Evolutionary conservation across 2,113 vertebrate species (phyloP).

Genomic region (Daubentonia madagascariensis): DNA sequence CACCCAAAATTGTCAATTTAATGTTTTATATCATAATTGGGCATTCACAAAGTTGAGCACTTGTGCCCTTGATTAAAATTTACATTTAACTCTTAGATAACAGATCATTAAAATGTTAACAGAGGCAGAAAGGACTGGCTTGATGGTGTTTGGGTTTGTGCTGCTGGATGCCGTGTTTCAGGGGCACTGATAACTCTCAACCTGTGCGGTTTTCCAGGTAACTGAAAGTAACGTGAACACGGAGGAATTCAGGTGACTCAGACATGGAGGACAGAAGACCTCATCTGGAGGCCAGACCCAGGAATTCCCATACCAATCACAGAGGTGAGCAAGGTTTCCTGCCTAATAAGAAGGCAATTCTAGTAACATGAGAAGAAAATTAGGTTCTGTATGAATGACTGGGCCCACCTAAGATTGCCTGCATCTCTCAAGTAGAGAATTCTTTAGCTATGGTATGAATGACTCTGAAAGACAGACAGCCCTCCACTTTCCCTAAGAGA

Average conservation of each 20-base stretch:
- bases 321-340: conserved; percentile 69
- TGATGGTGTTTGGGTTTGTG: not conserved
- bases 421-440: not conserved
- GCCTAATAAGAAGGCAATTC: not conserved
- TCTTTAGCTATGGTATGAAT: not conserved
- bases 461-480: not conserved
- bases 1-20: conserved; percentile 1
- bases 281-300: conserved; percentile 2
- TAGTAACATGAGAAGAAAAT: not conserved
- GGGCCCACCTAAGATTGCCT: not conserved
- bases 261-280: conserved; percentile 73
- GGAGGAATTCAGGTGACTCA: conserved; percentile 25
- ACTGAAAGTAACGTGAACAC: not conserved
- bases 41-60: not conserved
- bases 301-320: conserved; percentile 8
- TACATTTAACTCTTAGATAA: conserved; percentile 9
- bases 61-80: not conserved
- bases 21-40: not conserved
- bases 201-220: conserved; percentile 3
- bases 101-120: not conserved
- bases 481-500: not conserved
- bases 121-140: not conserved
- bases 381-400: not conserved
- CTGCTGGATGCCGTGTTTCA: not conserved
- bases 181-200: not conserved